Conservation (phyloP, 2,888 invertebrate genomes). For the Papilio gigon region DNA sequence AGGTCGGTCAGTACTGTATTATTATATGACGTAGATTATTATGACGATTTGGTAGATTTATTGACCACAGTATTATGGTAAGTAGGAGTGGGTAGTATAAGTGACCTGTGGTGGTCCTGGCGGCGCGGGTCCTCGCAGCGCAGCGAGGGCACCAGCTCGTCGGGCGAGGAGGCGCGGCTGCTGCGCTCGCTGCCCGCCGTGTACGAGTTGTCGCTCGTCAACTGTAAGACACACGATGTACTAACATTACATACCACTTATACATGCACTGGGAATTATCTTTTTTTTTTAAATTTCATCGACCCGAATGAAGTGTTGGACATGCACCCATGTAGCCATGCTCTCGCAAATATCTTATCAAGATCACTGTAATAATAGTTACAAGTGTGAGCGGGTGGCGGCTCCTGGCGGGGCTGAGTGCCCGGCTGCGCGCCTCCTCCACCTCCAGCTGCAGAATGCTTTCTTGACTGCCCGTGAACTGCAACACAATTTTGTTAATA, state of each 20-base stretch:
- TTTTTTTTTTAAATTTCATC: too few species aligned
- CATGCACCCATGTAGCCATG: too few species aligned
- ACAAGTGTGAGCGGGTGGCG: constrained; percentile 76
- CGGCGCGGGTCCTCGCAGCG: constrained; percentile 43
- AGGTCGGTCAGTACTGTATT: too few species aligned
- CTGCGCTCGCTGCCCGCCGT: constrained; percentile 79
- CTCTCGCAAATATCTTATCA: too few species aligned
- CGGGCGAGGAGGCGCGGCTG: constrained; percentile 84
- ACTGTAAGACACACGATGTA: constrained; percentile 50
- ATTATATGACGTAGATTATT: background rate
- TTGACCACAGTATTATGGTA: background rate
- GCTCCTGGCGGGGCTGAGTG: constrained; percentile 67
- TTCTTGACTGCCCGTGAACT: constrained; percentile 93
- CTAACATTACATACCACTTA: constrained; percentile 11
- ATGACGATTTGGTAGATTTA: background rate
- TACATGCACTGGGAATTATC: background rate
- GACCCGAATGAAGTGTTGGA: too few species aligned
- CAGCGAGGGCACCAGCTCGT: constrained; percentile 84
- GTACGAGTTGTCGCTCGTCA: constrained; percentile 79
- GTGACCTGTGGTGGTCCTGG: constrained; percentile 39
- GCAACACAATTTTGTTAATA: too few species aligned
- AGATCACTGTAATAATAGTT: constrained; percentile 27
- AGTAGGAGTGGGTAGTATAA: background rate
- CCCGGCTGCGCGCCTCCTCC: constrained; percentile 77
- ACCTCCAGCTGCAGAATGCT: constrained; percentile 90